Evolutionary conservation across 2,797 vertebrate genomes (phyloP).

Genomic region (Coregonus ussuriensis): DNA sequence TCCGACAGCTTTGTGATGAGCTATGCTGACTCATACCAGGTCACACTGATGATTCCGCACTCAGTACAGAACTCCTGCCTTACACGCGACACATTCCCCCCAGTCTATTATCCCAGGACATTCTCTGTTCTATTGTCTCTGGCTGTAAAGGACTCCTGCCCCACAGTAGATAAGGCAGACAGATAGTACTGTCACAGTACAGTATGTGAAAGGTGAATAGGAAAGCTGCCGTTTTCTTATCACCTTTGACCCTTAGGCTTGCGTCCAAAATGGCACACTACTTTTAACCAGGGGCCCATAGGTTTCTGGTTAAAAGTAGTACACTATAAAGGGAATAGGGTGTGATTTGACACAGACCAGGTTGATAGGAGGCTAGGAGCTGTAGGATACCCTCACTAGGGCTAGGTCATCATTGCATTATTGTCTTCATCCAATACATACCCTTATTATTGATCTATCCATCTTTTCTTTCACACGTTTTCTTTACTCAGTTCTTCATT

Average conservation of each 20-base stretch:
- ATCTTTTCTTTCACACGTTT: background rate
- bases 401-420: too few relatives aligned
- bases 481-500: background rate
- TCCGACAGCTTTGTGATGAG: background rate
- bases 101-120: slow-evolving; percentile 32
- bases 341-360: background rate
- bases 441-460: background rate
- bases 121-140: slow-evolving; percentile 49
- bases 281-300: background rate
- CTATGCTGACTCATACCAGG: slow-evolving; percentile 6
- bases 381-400: background rate
- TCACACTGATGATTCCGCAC: background rate
- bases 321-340: background rate
- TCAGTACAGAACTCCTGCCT: slow-evolving; percentile 37
- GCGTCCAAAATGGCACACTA: slow-evolving; percentile 21
- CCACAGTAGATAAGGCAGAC: slow-evolving; percentile 66
- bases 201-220: slow-evolving; percentile 48
- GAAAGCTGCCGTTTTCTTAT: slow-evolving; percentile 53
- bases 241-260: slow-evolving; percentile 37
- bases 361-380: background rate
- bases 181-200: slow-evolving; percentile 54
- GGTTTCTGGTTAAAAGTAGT: background rate
- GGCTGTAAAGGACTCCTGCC: slow-evolving; percentile 54
- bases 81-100: slow-evolving; percentile 35
- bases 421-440: background rate